These are phyloP conservation scores for Peromyscus polionotus DNA, from an alignment of 2,113 vertebrate genomes.

Conservation along the genomic window DNA sequence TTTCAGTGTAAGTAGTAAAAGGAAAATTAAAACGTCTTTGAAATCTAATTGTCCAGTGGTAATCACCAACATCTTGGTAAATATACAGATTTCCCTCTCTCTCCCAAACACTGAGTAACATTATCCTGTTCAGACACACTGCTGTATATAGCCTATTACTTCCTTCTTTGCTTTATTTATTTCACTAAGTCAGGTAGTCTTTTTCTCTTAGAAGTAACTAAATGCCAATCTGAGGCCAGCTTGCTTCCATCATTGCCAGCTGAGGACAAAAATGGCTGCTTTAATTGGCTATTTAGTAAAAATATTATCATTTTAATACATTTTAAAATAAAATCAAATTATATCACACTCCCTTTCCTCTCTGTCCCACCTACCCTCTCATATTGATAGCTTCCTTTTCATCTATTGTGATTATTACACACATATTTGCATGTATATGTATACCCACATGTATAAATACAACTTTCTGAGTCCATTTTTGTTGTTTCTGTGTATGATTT, in stretches of 20 bases:
- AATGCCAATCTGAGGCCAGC: background rate
- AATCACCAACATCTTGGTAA: background rate
- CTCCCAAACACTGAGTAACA: background rate
- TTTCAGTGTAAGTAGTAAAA: background rate
- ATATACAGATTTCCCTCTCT: background rate
- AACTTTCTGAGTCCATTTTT: no score
- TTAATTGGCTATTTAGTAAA: constrained; percentile 34
- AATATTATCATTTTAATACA: background rate
- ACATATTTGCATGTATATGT: no score
- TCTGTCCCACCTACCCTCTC: no score
- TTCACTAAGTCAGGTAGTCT: background rate
- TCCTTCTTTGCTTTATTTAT: constrained; percentile 27
- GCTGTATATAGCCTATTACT: background rate
- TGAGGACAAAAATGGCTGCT: background rate
- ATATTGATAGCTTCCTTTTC: background rate
- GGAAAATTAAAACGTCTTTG: background rate
- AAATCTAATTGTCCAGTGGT: background rate
- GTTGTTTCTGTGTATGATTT: no score
- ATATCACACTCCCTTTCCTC: background rate
- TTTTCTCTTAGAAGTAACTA: constrained; percentile 34
- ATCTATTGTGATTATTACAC: background rate
- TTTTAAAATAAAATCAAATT: background rate
- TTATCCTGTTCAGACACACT: background rate
- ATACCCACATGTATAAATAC: no score
- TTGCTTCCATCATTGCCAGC: background rate